Percentiles rank a stretch among this genome's conserved stretches.
Conservation (phyloP, 2,113 vertebrate genomes). For the Brachyhypopomus gauderio region DNA sequence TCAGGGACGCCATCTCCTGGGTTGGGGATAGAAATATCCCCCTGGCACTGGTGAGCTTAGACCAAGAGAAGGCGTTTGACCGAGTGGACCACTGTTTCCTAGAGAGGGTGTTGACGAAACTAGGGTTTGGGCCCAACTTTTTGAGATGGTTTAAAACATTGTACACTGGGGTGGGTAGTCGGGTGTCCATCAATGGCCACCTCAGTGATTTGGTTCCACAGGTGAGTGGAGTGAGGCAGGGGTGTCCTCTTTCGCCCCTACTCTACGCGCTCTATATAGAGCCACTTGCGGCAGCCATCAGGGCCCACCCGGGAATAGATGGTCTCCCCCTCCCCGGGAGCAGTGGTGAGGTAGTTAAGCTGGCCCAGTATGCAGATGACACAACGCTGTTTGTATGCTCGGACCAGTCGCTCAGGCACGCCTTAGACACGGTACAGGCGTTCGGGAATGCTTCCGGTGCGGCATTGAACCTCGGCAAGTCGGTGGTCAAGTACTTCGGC, state of each 20-base stretch:
- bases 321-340: too few relatives aligned
- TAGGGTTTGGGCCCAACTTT: neutral
- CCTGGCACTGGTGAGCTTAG: neutral
- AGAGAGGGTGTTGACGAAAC: neutral
- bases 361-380: too few relatives aligned
- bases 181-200: neutral
- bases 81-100: neutral
- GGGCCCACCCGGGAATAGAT: too few relatives aligned
- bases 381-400: too few relatives aligned
- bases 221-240: conserved; percentile 5
- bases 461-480: too few relatives aligned
- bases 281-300: too few relatives aligned
- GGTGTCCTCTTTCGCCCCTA: conserved; percentile 34
- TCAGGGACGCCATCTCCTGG: neutral
- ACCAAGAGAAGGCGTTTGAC: conserved; percentile 39
- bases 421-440: too few relatives aligned
- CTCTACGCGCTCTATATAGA: too few relatives aligned
- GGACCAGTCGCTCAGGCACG: too few relatives aligned
- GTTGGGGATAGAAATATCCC: neutral
- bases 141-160: too few relatives aligned
- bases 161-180: neutral
- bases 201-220: neutral
- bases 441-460: too few relatives aligned
- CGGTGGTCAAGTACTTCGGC: neutral
- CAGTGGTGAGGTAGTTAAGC: too few relatives aligned